Evolutionary conservation across 2,113 vertebrate genomes (phyloP).

Genomic region (Pyrgilauda ruficollis): DNA sequence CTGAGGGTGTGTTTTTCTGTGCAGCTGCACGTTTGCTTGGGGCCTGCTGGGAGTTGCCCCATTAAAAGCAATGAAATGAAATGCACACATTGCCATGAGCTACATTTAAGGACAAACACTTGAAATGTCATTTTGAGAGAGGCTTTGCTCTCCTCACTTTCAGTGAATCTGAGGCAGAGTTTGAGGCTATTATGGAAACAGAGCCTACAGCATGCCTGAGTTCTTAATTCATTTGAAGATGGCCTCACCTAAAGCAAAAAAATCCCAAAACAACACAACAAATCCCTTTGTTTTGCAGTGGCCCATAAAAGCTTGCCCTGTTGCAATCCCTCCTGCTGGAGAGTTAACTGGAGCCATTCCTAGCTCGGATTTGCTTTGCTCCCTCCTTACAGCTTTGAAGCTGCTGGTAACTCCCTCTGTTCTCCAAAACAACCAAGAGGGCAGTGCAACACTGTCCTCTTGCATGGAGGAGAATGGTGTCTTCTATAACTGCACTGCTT

Average conservation of each 20-base stretch:
- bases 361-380: not conserved
- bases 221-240: not conserved
- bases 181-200: not conserved
- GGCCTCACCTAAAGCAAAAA: not conserved
- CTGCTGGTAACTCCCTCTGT: not conserved
- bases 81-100: not conserved
- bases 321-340: not conserved
- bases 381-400: not conserved
- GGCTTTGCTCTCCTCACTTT: not conserved
- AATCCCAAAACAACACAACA: not conserved
- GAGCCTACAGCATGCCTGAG: not conserved
- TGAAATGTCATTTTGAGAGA: not conserved
- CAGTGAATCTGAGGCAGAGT: not conserved
- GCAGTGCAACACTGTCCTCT: not conserved
- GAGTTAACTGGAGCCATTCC: not conserved
- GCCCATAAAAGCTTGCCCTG: not conserved
- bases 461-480: not conserved
- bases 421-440: not conserved
- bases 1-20: not conserved
- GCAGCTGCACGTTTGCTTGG: not conserved
- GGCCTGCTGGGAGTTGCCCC: not conserved
- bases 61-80: not conserved
- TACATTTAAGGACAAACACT: not conserved
- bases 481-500: not conserved
- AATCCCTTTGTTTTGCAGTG: not conserved